Evolutionary conservation across 2,113 vertebrate species (phyloP).

Genomic region (Albula glossodonta): DNA sequence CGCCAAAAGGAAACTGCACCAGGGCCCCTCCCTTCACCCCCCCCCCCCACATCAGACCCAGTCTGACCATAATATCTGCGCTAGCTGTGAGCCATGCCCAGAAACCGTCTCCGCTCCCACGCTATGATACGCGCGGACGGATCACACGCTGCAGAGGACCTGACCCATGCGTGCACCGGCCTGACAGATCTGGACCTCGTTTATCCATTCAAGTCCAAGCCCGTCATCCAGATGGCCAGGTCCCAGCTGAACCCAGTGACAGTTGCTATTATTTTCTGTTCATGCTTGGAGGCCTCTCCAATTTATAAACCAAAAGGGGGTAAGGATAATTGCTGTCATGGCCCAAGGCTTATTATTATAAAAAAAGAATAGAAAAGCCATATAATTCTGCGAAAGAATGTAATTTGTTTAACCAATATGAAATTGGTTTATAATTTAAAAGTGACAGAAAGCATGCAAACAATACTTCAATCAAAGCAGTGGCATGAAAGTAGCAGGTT

Average conservation of each 20-base stretch:
- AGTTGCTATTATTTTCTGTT: constrained; percentile 38
- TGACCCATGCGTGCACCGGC: constrained; percentile 20
- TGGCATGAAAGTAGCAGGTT: constrained; percentile 1
- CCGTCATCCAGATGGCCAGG: constrained; percentile 39
- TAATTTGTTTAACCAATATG: constrained; percentile 33
- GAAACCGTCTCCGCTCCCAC: not conserved
- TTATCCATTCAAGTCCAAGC: constrained; percentile 33
- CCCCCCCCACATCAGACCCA: not conserved
- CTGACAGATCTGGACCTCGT: constrained; percentile 32
- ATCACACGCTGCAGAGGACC: constrained; percentile 11
- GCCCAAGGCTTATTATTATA: constrained; percentile 27
- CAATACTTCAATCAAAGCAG: constrained; percentile 11
- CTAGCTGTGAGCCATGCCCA: constrained; percentile 14
- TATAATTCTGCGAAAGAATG: constrained; percentile 4
- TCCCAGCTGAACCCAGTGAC: constrained; percentile 38
- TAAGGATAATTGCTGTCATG: constrained; percentile 38
- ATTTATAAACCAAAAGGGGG: constrained; percentile 36
- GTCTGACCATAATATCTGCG: constrained; percentile 21
- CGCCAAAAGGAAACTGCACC: not conserved
- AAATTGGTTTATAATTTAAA: constrained; percentile 18
- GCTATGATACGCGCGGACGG: constrained; percentile 26
- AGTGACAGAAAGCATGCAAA: constrained; percentile 10
- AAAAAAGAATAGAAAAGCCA: constrained; percentile 16
- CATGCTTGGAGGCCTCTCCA: constrained; percentile 36
- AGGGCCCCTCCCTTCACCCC: not conserved